phyloP scores from a whole-genome alignment of 2,113 vertebrate genomes.

The Lichenostomus cassidix region DNA sequence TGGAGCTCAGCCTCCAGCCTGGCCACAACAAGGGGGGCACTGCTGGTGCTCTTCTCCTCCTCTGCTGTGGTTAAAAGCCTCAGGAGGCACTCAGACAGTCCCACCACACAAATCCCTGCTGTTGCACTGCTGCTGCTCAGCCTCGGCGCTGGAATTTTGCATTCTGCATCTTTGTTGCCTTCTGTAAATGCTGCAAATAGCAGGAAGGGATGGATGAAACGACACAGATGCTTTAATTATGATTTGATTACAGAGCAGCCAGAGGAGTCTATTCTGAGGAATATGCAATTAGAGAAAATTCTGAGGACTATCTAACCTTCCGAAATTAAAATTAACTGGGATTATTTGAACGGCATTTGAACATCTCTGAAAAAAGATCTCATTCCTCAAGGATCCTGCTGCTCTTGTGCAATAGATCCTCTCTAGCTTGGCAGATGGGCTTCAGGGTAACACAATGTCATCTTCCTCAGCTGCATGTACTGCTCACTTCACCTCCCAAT shows the following conservation, averaged over 20 bases:
- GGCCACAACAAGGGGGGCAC: not conserved
- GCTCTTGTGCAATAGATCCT: not conserved
- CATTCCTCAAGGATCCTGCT: slow-evolving; percentile 1
- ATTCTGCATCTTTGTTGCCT: slow-evolving; percentile 9
- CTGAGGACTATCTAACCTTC: slow-evolving; percentile 48
- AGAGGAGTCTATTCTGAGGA: slow-evolving; percentile 53
- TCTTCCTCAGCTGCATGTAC: not conserved
- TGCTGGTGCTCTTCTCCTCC: not conserved
- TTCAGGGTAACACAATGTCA: slow-evolving; percentile 4
- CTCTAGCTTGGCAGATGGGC: not conserved
- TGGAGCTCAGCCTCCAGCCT: not conserved
- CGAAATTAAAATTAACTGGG: slow-evolving; percentile 51
- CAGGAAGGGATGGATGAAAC: slow-evolving; percentile 42
- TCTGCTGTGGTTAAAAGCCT: not conserved
- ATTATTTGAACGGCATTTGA: slow-evolving; percentile 19
- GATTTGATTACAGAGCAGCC: slow-evolving; percentile 58
- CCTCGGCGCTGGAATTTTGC: not conserved
- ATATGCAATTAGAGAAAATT: slow-evolving; percentile 44
- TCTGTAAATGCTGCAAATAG: slow-evolving; percentile 6
- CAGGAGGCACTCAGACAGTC: not conserved
- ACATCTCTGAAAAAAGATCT: not conserved
- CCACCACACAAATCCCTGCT: not conserved
- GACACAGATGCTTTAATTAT: slow-evolving; percentile 63
- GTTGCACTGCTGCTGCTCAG: not conserved
- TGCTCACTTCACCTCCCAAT: not conserved